A percentile compares a stretch with the other conserved stretches of the same genome.
These are phyloP conservation scores for Anaspis maculata DNA, from an alignment of 2,888 invertebrate species.

Conservation along the genomic window DNA sequence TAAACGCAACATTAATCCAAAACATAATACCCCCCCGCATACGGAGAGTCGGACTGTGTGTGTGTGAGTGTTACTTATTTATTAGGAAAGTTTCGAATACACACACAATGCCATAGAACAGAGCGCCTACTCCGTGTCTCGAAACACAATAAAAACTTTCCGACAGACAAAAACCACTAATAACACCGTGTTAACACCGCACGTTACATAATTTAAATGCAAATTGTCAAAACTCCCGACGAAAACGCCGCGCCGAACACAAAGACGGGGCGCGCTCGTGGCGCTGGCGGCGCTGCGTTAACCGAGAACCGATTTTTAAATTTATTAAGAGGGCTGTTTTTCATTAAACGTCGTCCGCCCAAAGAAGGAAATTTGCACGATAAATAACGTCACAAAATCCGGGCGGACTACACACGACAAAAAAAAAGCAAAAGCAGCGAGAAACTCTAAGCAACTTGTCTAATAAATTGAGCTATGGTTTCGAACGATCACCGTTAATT, in stretches of 20 bases:
- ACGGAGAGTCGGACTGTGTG: no score
- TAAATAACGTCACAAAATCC: constrained; percentile 3
- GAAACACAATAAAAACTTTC: constrained; percentile 17
- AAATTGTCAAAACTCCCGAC: constrained; percentile 14
- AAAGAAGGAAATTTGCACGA: constrained; percentile 7
- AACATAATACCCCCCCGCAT: constrained; percentile 15
- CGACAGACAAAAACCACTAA: constrained; percentile 17
- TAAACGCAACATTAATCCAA: constrained; percentile 14
- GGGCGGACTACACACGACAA: no score
- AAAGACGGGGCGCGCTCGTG: constrained; percentile 1
- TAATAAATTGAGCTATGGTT: no score
- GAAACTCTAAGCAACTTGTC: neutral
- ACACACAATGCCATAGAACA: no score
- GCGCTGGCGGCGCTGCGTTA: no score
- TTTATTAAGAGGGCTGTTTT: constrained; percentile 6
- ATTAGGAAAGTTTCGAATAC: constrained; percentile 24
- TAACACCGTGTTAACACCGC: constrained; percentile 13
- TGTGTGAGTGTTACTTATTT: constrained; percentile 19
- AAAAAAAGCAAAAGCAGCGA: no score
- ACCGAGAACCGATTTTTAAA: constrained; percentile 8
- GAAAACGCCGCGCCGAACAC: neutral
- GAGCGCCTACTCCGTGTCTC: constrained; percentile 12
- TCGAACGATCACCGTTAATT: no score
- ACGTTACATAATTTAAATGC: constrained; percentile 15
- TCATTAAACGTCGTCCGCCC: constrained; percentile 1